These are phyloP conservation scores for Drosophila antonietae DNA, from an alignment of 2,888 invertebrate genomes.

Conservation along the genomic window DNA sequence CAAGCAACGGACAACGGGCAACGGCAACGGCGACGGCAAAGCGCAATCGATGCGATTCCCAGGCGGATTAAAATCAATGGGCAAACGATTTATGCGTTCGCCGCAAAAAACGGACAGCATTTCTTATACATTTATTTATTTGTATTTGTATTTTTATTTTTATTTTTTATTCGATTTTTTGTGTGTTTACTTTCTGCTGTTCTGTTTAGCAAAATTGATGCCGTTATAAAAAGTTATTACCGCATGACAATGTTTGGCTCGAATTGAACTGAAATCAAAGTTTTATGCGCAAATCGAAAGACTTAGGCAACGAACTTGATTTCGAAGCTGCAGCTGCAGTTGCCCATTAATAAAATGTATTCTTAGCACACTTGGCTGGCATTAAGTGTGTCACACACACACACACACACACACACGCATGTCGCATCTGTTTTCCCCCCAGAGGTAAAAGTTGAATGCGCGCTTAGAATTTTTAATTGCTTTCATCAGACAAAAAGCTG, in stretches of 20 bases:
- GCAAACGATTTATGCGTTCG: slow-evolving; percentile 73
- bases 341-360: slow-evolving; percentile 12
- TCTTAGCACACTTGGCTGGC: slow-evolving; percentile 20
- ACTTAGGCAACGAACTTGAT: slow-evolving; percentile 73
- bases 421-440: slow-evolving; percentile 23
- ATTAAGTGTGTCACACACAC: slow-evolving; percentile 64
- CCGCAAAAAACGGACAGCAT: slow-evolving; percentile 28
- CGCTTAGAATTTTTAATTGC: slow-evolving; percentile 80
- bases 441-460: slow-evolving; percentile 65
- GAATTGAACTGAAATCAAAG: slow-evolving; percentile 13
- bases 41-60: slow-evolving; percentile 62
- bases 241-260: slow-evolving; percentile 7
- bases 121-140: slow-evolving; percentile 22
- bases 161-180: neutral
- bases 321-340: slow-evolving; percentile 10
- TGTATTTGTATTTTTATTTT: neutral
- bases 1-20: neutral
- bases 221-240: slow-evolving; percentile 74
- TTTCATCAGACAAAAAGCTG: slow-evolving; percentile 49
- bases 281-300: slow-evolving; percentile 54
- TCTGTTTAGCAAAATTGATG: slow-evolving; percentile 54
- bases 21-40: slow-evolving; percentile 25
- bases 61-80: slow-evolving; percentile 74
- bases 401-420: slow-evolving; percentile 29
- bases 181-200: slow-evolving; percentile 15